These are phyloP conservation scores for Onchidella celtica DNA, from an alignment of 2,888 invertebrate genomes.

Conservation along the genomic window DNA sequence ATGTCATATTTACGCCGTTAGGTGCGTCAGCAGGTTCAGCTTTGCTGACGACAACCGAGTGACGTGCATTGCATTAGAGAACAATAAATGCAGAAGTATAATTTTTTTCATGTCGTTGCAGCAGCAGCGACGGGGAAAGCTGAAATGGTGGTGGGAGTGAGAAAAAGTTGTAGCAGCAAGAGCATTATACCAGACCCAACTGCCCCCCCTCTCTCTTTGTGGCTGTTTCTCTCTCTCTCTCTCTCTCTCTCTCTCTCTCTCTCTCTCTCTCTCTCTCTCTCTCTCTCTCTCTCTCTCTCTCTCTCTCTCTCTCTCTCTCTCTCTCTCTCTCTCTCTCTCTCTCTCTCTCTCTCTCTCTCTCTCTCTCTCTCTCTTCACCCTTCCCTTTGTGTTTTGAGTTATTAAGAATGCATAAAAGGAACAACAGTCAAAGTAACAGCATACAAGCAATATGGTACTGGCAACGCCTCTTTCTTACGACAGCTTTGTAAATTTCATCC, in stretches of 20 bases:
- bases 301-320: conserved; percentile 17
- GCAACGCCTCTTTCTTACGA: too few relatives aligned
- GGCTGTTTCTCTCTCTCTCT: neutral
- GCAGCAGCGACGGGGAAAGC: neutral
- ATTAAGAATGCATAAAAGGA: too few relatives aligned
- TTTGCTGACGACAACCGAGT: too few relatives aligned
- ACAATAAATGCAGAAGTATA: too few relatives aligned
- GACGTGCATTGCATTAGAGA: too few relatives aligned
- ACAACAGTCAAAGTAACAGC: too few relatives aligned
- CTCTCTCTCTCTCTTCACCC: neutral
- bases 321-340: conserved; percentile 22
- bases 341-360: conserved; percentile 21
- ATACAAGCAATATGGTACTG: too few relatives aligned
- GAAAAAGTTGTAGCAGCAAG: neutral
- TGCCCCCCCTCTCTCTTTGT: neutral
- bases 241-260: conserved; percentile 14
- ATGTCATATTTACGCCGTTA: too few relatives aligned
- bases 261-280: conserved; percentile 9
- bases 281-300: neutral
- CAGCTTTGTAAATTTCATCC: too few relatives aligned
- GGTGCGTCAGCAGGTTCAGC: too few relatives aligned
- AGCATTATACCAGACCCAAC: neutral
- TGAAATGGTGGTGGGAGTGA: neutral
- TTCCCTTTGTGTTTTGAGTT: neutral
- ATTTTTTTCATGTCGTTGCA: too few relatives aligned